A percentile compares a stretch with the other conserved stretches of the same genome.
phyloP scores from a whole-genome alignment of 1,140 invertebrate species.

The Drosophila repleta region DNA sequence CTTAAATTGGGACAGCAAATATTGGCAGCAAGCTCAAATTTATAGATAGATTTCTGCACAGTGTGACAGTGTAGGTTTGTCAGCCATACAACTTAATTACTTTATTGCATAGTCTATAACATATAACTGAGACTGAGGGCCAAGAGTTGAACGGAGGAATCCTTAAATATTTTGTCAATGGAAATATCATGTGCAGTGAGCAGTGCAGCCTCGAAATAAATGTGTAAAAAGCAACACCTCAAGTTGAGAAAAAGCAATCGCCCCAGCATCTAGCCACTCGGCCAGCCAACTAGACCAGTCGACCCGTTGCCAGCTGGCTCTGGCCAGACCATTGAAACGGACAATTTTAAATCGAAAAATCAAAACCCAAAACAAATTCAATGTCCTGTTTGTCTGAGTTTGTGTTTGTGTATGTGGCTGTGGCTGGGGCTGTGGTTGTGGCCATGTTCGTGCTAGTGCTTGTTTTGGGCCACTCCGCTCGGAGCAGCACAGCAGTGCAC shows the following conservation, averaged over 20 bases:
- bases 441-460: slow-evolving; percentile 20
- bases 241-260: slow-evolving; percentile 7
- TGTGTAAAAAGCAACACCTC: slow-evolving; percentile 63
- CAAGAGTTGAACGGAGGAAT: neutral
- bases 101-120: slow-evolving; percentile 63
- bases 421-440: slow-evolving; percentile 14
- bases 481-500: slow-evolving; percentile 43
- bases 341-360: slow-evolving; percentile 80
- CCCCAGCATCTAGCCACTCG: neutral
- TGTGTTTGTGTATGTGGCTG: slow-evolving; percentile 18
- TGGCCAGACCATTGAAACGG: slow-evolving; percentile 58
- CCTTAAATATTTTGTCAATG: slow-evolving; percentile 54
- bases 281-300: slow-evolving; percentile 8
- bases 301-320: slow-evolving; percentile 11
- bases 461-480: slow-evolving; percentile 50
- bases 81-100: slow-evolving; percentile 62
- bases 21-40: slow-evolving; percentile 23
- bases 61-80: neutral
- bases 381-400: slow-evolving; percentile 69
- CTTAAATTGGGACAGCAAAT: slow-evolving; percentile 19
- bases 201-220: slow-evolving; percentile 62
- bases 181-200: slow-evolving; percentile 42
- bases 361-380: slow-evolving; percentile 81
- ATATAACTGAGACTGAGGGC: slow-evolving; percentile 21
- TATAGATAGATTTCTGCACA: neutral